Evolutionary conservation across 2,888 invertebrate species (phyloP).

Genomic region (Strigamia crassipes): DNA sequence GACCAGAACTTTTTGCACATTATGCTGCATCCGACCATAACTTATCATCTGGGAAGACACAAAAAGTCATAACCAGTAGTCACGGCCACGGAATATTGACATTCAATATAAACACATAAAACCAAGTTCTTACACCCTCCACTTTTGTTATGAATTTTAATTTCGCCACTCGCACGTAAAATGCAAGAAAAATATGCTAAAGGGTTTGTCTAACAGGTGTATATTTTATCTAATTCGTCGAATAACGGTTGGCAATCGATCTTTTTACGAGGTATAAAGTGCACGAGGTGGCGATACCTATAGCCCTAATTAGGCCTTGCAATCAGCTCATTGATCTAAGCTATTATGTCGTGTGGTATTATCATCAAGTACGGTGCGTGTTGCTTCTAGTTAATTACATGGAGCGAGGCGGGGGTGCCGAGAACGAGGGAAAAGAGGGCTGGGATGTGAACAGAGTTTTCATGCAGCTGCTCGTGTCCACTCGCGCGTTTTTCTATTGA

Average conservation of each 20-base stretch:
- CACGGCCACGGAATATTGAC: too few relatives aligned
- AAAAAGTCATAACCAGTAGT: too few relatives aligned
- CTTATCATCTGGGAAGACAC: too few relatives aligned
- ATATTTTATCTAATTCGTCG: neutral
- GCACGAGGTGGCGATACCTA: constrained; percentile 25
- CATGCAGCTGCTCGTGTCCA: constrained; percentile 38
- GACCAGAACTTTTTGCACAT: too few relatives aligned
- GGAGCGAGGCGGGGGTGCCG: constrained; percentile 22
- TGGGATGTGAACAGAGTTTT: neutral
- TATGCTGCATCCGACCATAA: too few relatives aligned
- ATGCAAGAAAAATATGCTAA: neutral
- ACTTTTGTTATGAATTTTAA: too few relatives aligned
- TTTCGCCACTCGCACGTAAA: too few relatives aligned
- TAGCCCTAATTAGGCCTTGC: constrained; percentile 40
- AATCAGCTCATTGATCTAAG: constrained; percentile 38
- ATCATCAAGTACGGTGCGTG: constrained; percentile 40
- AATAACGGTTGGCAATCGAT: neutral
- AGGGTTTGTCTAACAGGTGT: neutral
- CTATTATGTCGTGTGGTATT: constrained; percentile 42
- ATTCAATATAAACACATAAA: too few relatives aligned
- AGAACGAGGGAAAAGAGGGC: constrained; percentile 3
- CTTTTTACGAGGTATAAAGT: constrained; percentile 8
- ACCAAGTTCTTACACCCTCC: too few relatives aligned
- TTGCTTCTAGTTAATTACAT: constrained; percentile 37
- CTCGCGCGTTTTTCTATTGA: constrained; percentile 19